Evolutionary conservation across 2,888 invertebrate genomes (phyloP).

Genomic region (Chymomyza procnemis): DNA sequence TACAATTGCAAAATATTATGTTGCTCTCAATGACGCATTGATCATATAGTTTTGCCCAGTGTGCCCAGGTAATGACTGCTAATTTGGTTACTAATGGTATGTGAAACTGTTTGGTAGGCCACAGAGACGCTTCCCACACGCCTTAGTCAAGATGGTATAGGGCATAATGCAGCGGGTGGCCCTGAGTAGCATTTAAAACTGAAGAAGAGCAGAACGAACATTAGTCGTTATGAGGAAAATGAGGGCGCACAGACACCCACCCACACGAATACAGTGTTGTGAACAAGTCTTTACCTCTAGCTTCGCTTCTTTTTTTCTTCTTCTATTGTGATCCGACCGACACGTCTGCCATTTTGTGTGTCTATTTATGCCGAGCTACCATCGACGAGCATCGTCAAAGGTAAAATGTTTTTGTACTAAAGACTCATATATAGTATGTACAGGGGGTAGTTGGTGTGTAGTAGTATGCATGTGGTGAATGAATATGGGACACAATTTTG

Average conservation of each 20-base stretch:
- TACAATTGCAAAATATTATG: neutral
- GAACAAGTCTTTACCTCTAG: constrained; percentile 9
- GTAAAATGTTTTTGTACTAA: constrained; percentile 51
- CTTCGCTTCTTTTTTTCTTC: neutral
- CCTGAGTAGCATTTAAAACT: neutral
- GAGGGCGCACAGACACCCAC: constrained; percentile 37
- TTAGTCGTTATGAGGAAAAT: constrained; percentile 34
- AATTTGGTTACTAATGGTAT: neutral
- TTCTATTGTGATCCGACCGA: neutral
- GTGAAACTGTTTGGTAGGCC: neutral
- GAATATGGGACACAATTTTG: constrained; percentile 65
- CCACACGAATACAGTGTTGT: constrained; percentile 9
- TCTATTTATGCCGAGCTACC: constrained; percentile 42
- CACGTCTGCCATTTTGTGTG: neutral
- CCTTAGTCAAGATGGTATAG: neutral
- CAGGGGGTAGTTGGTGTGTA: too few relatives aligned
- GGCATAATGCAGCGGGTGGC: neutral
- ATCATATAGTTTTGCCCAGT: neutral
- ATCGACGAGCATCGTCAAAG: constrained; percentile 65
- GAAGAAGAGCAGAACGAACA: constrained; percentile 12
- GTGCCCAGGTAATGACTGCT: neutral
- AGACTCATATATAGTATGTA: neutral
- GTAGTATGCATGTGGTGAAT: constrained; percentile 25
- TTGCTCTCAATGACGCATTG: neutral
- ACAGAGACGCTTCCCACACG: neutral